A percentile compares a stretch with the other conserved stretches of the same genome.
Evolutionary conservation across 1,140 invertebrate species (phyloP).

Genomic region (Pogonognathellus flavescens): DNA sequence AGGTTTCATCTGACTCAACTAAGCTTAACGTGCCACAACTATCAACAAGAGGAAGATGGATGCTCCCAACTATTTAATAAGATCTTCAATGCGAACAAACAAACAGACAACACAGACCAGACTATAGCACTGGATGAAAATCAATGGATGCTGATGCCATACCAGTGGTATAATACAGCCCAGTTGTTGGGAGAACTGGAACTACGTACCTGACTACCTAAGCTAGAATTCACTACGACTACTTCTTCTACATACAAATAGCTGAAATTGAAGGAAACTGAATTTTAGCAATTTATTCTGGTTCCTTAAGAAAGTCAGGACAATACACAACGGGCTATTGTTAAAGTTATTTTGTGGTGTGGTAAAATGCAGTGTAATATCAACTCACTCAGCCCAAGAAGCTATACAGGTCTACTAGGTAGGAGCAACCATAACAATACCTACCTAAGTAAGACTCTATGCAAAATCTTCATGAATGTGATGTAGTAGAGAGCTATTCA

Average conservation of each 20-base stretch:
- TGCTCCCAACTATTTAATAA: constrained; percentile 23
- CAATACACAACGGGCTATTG: no score
- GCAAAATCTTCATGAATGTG: background rate
- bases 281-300: constrained; percentile 39
- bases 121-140: background rate
- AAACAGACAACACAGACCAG: constrained; percentile 26
- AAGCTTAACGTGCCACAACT: constrained; percentile 35
- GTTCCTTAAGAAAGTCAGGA: no score
- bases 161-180: background rate
- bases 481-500: background rate
- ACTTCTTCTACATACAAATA: no score
- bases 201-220: background rate
- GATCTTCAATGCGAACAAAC: background rate
- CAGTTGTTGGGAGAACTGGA: background rate
- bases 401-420: background rate
- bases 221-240: no score
- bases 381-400: background rate
- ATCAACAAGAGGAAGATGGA: constrained; percentile 46
- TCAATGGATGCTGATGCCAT: background rate
- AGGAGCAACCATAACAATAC: background rate
- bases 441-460: background rate
- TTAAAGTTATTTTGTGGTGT: no score
- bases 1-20: constrained; percentile 6
- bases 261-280: background rate
- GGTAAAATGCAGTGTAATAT: background rate